Evolutionary conservation across 2,113 vertebrate genomes (phyloP).

Genomic region (Zosterops hypoxanthus): DNA sequence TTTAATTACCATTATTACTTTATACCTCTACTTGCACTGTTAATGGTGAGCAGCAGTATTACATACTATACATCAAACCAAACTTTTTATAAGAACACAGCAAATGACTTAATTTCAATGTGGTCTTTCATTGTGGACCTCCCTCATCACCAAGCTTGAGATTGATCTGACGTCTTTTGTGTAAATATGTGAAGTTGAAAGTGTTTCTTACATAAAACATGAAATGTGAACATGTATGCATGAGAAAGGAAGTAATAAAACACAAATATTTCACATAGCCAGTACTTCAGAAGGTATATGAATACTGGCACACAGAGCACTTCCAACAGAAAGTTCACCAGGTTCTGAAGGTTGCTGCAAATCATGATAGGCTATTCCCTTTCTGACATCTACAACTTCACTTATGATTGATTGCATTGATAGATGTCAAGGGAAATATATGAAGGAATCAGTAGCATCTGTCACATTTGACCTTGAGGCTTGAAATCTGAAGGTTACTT

Average conservation of each 20-base stretch:
- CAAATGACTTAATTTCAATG: neutral
- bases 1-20: neutral
- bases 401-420: slow-evolving; percentile 63
- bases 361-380: slow-evolving; percentile 66
- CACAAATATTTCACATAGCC: neutral
- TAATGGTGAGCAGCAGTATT: neutral
- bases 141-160: neutral
- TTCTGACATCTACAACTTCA: slow-evolving; percentile 66
- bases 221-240: neutral
- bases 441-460: slow-evolving; percentile 52
- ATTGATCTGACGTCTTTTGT: neutral
- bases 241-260: neutral
- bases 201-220: neutral
- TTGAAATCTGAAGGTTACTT: slow-evolving; percentile 59
- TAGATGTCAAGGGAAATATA: slow-evolving; percentile 66
- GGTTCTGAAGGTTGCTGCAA: slow-evolving; percentile 68
- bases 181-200: neutral
- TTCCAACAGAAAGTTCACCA: slow-evolving; percentile 35
- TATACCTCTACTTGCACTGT: neutral
- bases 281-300: neutral
- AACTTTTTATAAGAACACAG: neutral
- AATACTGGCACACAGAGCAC: neutral
- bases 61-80: neutral
- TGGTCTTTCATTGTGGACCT: neutral
- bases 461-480: slow-evolving; percentile 68